phyloP scores from a whole-genome alignment of 2,888 invertebrate genomes.

The Melinaea marsaeus region DNA sequence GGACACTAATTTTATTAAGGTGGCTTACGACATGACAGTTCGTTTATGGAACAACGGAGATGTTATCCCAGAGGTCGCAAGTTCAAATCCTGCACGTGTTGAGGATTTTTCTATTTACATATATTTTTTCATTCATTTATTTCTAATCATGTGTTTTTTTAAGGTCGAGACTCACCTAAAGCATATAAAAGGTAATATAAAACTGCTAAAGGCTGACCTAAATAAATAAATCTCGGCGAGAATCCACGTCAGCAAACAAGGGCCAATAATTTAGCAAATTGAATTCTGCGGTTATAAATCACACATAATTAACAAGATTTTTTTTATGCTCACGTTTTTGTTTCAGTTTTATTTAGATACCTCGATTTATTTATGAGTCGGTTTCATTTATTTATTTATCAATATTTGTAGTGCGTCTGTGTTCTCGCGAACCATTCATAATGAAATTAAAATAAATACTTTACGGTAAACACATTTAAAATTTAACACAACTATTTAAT shows the following conservation, averaged over 20 bases:
- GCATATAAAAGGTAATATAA: conserved; percentile 17
- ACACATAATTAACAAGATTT: conserved; percentile 15
- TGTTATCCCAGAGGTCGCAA: no score
- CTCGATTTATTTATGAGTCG: background rate
- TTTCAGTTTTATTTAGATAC: background rate
- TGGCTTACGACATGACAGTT: no score
- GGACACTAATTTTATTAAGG: no score
- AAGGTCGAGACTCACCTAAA: background rate
- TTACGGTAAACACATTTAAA: no score
- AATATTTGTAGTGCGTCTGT: no score
- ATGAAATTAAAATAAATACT: no score
- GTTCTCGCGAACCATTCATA: no score
- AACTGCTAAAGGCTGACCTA: conserved; percentile 34
- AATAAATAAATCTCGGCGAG: conserved; percentile 37
- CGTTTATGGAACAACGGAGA: no score
- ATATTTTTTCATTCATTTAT: background rate
- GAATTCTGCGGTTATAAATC: conserved; percentile 22
- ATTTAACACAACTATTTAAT: no score
- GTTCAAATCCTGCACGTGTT: no score
- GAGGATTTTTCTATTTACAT: no score
- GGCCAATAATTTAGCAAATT: conserved; percentile 31
- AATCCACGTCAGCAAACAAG: conserved; percentile 37
- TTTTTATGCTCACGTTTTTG: conserved; percentile 6
- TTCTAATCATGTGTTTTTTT: background rate
- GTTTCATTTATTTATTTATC: background rate